phyloP scores from a whole-genome alignment of 2,888 invertebrate species.

The Andrena bucephala region DNA sequence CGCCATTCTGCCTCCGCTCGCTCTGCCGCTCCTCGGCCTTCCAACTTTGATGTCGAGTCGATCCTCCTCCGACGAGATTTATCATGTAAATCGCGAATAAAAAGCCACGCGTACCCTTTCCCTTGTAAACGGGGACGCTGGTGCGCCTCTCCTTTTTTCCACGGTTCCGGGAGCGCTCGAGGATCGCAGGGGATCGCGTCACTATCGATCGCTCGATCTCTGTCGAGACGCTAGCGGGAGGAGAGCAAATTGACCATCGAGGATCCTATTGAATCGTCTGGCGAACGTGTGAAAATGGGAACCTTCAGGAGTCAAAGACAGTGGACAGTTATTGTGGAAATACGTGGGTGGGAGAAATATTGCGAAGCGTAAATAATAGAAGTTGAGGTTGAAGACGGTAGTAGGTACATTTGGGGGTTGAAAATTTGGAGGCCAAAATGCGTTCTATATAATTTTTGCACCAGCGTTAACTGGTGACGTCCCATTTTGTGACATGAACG shows the following conservation, averaged over 20 bases:
- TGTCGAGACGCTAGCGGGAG: neutral
- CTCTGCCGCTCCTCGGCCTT: conserved; percentile 41
- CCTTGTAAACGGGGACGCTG: conserved; percentile 4
- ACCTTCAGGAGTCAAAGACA: neutral
- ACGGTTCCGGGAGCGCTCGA: conserved; percentile 18
- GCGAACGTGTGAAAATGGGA: conserved; percentile 7
- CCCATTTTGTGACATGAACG: no score
- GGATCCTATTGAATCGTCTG: neutral
- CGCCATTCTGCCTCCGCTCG: conserved; percentile 78
- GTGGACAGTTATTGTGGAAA: neutral
- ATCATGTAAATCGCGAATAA: conserved; percentile 64
- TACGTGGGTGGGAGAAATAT: neutral
- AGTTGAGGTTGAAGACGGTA: no score
- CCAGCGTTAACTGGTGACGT: no score
- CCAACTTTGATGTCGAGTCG: conserved; percentile 62
- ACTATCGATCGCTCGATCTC: conserved; percentile 19
- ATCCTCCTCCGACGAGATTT: conserved; percentile 55
- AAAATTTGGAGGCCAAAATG: no score
- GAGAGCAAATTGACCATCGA: neutral
- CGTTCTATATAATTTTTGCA: no score
- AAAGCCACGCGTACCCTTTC: conserved; percentile 43
- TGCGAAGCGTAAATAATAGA: no score
- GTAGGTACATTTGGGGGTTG: no score
- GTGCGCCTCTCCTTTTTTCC: conserved; percentile 19
- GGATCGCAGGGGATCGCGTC: conserved; percentile 5